phyloP scores from a whole-genome alignment of 2,113 vertebrate genomes.

The Danio rerio region DNA sequence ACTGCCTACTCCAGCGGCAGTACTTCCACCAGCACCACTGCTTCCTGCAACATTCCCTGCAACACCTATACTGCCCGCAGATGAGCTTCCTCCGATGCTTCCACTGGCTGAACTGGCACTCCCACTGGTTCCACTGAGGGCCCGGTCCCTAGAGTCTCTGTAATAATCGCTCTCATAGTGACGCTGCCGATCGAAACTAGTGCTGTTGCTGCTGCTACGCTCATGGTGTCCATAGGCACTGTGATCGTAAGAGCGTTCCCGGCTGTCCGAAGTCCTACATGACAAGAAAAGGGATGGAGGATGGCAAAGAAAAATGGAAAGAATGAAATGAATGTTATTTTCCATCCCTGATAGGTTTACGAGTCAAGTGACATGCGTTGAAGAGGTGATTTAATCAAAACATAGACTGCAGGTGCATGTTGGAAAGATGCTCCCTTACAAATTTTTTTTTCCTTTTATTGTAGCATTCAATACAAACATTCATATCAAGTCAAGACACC shows the following conservation, averaged over 20 bases:
- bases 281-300: slow-evolving; percentile 71
- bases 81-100: slow-evolving; percentile 73
- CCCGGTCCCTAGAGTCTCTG: slow-evolving; percentile 91
- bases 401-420: slow-evolving; percentile 34
- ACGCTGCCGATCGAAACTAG: slow-evolving; percentile 94
- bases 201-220: slow-evolving; percentile 88
- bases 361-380: slow-evolving; percentile 46
- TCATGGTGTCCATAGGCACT: slow-evolving; percentile 99
- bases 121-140: slow-evolving; percentile 77
- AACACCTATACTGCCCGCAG: slow-evolving; percentile 79
- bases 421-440: slow-evolving; percentile 2
- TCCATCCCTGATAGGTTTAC: slow-evolving; percentile 24
- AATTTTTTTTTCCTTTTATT: not conserved
- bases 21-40: slow-evolving; percentile 83
- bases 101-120: slow-evolving; percentile 54
- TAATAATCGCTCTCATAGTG: slow-evolving; percentile 99
- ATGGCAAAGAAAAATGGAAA: slow-evolving; percentile 71
- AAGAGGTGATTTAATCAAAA: slow-evolving; percentile 36
- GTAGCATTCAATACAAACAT: slow-evolving; percentile 17
- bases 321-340: slow-evolving; percentile 57
- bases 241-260: slow-evolving; percentile 97
- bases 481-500: slow-evolving; percentile 6
- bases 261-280: slow-evolving; percentile 92
- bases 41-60: slow-evolving; percentile 75
- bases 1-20: slow-evolving; percentile 75